Evolutionary conservation across 2,888 invertebrate species (phyloP), one percentile per base, ranked within the genome.

Genomic region (Phasia obesa): DNA sequence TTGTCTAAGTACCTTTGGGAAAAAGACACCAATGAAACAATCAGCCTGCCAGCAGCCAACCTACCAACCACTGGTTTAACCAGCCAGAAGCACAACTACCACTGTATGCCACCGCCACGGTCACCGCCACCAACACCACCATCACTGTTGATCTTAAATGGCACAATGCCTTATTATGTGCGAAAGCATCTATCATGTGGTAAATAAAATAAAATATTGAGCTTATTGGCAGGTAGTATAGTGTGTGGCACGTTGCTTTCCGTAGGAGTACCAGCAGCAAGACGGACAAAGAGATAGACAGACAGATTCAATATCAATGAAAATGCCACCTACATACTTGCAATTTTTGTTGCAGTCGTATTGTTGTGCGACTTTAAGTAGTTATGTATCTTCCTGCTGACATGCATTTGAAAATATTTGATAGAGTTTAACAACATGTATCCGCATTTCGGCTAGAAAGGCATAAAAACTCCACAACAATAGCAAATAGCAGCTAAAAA

Each of bases 131-230:
- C 55, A 64, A 27, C 73, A 60, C 25, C 73, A 73, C 13, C 62
- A 53, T 44, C 64, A 31, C 27, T 55, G 27, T 64, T 42, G 69
- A 77, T 77, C 69, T 47, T 53, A 62, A 77, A 70, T 67, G 65
- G 79, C 65, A 75, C 78, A 79, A 83, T 83, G 83, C 79, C 79
- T 83, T 79, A 79, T 83, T 79, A 79, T 79, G 75, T 83, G 83
- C 79, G 79, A 83, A 83, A 79, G 83, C 65, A 83, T 83, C 79
- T 83, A 75, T 79, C 82, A 83, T 76, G 57, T 59, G 55, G 65
- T 35, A 62, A 47, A 67, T 60, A 21, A 64, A 70, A 57, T 76
- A 62, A 77, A 69, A 57, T 62, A 62, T 67, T 62, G 55, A 31
- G 44, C 27, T 67, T 70, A 60, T 51, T 70, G 74, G 55, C 64